These are phyloP conservation scores for Muricea muricata DNA, from an alignment of 92 coral and sea anemone species.

Conservation along the genomic window DNA sequence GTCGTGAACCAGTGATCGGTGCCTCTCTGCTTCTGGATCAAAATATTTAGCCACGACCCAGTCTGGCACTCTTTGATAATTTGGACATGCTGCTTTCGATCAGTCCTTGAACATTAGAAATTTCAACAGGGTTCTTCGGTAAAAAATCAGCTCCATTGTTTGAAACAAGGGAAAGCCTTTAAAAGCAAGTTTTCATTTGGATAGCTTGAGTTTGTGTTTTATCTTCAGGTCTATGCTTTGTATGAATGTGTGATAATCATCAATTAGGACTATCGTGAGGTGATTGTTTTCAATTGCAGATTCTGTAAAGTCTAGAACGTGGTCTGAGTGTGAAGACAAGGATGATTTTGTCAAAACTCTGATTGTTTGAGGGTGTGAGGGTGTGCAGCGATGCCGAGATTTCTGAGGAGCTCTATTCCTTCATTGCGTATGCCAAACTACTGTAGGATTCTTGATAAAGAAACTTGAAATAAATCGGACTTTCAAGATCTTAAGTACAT, in stretches of 20 bases:
- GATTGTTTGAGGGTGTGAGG: background rate
- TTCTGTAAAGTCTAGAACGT: background rate
- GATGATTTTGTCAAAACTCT: background rate
- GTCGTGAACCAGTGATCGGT: too few species aligned
- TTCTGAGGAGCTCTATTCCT: background rate
- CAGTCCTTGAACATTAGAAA: too few species aligned
- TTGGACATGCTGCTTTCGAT: too few species aligned
- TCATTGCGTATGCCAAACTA: background rate
- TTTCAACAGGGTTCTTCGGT: background rate
- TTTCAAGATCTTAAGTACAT: background rate
- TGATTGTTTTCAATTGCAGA: background rate
- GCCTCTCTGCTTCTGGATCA: too few species aligned
- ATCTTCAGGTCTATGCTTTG: too few species aligned
- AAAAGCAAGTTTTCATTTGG: background rate
- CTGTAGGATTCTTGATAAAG: background rate
- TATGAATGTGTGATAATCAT: background rate
- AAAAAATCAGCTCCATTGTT: background rate
- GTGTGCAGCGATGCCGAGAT: background rate
- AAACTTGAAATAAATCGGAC: background rate
- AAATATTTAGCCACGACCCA: too few species aligned
- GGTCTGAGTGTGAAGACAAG: background rate
- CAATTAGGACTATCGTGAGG: background rate
- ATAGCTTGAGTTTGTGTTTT: constrained; percentile 1
- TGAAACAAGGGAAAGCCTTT: background rate
- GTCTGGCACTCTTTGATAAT: too few species aligned